Conservation (phyloP, 1,140 invertebrate species). For the Pogonognathellus flavescens region DNA sequence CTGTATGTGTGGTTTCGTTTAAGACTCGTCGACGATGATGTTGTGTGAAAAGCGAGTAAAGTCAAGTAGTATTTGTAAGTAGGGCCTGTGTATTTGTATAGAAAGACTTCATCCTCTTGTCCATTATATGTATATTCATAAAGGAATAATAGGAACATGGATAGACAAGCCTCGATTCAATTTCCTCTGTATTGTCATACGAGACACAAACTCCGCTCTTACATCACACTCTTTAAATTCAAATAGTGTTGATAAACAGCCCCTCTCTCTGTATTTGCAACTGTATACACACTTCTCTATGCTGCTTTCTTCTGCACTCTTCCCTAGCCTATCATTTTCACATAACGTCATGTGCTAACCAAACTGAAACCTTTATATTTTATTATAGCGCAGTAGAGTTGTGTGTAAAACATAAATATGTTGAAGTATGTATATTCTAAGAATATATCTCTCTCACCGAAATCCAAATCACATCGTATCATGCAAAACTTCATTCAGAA, state of each 20-base stretch:
- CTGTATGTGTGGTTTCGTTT: too few relatives aligned
- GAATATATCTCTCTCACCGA: neutral
- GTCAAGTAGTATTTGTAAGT: neutral
- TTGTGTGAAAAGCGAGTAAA: neutral
- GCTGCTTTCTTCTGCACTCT: too few relatives aligned
- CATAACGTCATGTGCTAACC: too few relatives aligned
- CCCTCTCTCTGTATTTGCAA: conserved; percentile 20
- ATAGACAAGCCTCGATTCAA: conserved; percentile 65
- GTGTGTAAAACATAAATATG: too few relatives aligned
- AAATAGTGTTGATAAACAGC: conserved; percentile 37
- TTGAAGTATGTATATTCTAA: too few relatives aligned
- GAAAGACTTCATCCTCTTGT: neutral
- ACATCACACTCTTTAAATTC: conserved; percentile 36
- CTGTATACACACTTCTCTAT: too few relatives aligned
- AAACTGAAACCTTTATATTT: too few relatives aligned
- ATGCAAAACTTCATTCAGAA: neutral
- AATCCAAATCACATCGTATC: conserved; percentile 10
- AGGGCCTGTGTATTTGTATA: neutral
- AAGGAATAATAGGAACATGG: conserved; percentile 58
- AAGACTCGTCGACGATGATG: too few relatives aligned
- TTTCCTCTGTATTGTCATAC: conserved; percentile 63
- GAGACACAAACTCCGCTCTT: conserved; percentile 31
- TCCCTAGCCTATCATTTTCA: too few relatives aligned
- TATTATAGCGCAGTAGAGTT: too few relatives aligned
- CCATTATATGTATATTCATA: conserved; percentile 25